Evolutionary conservation across 2,113 vertebrate species (phyloP).

Genomic region (Dicerorhinus sumatrensis): DNA sequence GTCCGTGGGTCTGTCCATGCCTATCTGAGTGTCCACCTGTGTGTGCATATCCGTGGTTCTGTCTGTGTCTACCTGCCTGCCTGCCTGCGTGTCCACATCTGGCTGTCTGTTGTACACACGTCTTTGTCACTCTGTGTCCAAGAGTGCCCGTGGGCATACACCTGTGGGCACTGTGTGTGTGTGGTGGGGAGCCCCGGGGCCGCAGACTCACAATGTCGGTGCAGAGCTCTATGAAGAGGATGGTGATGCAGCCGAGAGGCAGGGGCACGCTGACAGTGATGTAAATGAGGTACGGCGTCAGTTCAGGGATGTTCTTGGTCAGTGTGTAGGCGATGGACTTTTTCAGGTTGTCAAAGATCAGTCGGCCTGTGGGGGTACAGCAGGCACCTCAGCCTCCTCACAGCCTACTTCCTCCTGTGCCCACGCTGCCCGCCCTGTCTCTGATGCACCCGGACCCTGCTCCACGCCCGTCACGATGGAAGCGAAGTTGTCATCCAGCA

Average conservation of each 20-base stretch:
- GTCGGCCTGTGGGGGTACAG: slow-evolving; percentile 84
- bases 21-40: background rate
- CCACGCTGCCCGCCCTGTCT: background rate
- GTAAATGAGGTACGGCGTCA: slow-evolving; percentile 93
- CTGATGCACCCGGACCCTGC: slow-evolving; percentile 84
- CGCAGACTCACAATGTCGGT: slow-evolving; percentile 91
- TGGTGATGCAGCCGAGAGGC: slow-evolving; percentile 93
- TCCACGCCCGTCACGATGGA: slow-evolving; percentile 94
- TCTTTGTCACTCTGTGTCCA: background rate
- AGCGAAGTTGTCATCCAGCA: slow-evolving; percentile 93
- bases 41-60: background rate
- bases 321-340: slow-evolving; percentile 93
- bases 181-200: fast-evolving
- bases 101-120: background rate
- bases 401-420: background rate
- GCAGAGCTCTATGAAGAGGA: slow-evolving; percentile 94
- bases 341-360: slow-evolving; percentile 95
- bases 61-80: background rate
- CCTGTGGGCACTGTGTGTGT: background rate
- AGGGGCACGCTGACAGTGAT: slow-evolving; percentile 93
- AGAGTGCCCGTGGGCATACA: no score
- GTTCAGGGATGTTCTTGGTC: slow-evolving; percentile 94
- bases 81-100: background rate
- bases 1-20: background rate
- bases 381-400: background rate